Base-by-base conservation (phyloP, 1,140 invertebrate species). In the Calephelis nemesis region DNA sequence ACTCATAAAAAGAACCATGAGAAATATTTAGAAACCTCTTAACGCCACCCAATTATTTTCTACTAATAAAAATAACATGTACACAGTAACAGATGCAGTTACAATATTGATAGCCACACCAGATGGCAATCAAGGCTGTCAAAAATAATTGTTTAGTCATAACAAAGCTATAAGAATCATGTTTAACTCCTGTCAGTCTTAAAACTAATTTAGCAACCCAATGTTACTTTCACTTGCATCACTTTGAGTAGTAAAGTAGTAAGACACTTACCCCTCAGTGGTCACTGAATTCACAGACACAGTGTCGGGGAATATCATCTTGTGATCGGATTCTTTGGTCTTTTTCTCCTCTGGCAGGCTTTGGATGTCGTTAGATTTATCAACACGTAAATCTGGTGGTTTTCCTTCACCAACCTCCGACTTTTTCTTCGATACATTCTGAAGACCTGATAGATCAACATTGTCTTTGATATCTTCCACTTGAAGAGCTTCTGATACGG, bases 201-300 rank as follows among this genome's bases (percentile, higher is more conserved):
- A 54, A 54, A 30, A 54, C 19, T 15, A 54, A 54, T 54, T 54
- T 54, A 54, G 52, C 19, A 19, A 30, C 52, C 15, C 15, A 58
- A 54, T 10, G 49, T 63, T 42, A 74, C 73, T 71, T 74, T 74
- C 73, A 73, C 73, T 69, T 63, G 73, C 71, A 64, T 67, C 19
- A 58, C 54, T 40, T 52, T 63, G 42, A 45, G 60, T 74, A 12
- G 15, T 13, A 63, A n/a, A 39, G 67, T 15, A 67, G 66, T 65
- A 58, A 48, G 10, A 19, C 67, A 93, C 93, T 92, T 77, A 93
- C 93, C 92, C 92, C 83, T 93, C 92, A 63, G 90, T 89, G 69
- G 92, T 87, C 64, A 92, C 93, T 62, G 92, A 90, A 78, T 93
- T 93, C 77, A 93, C 83, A 65, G 92, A 93, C 70, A 92, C 69